phyloP scores from a whole-genome alignment of 2,113 vertebrate genomes.

The Pantherophis guttatus region DNA sequence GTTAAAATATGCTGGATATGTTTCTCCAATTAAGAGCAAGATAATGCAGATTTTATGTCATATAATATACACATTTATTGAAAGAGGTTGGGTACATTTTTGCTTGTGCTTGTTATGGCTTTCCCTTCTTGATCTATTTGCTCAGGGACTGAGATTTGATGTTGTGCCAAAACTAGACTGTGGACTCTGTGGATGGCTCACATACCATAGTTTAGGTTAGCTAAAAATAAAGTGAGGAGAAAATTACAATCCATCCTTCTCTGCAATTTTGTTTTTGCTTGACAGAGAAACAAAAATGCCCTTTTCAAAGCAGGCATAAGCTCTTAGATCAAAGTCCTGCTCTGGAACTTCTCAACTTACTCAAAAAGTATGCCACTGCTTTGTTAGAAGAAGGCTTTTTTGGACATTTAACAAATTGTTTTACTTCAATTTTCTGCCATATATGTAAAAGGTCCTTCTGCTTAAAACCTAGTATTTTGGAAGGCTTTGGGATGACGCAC shows the following conservation, averaged over 20 bases:
- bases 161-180: neutral
- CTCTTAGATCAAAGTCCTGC: neutral
- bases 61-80: neutral
- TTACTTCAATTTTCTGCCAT: neutral
- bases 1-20: neutral
- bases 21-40: neutral
- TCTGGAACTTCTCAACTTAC: neutral
- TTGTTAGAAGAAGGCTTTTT: neutral
- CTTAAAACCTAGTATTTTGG: neutral
- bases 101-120: neutral
- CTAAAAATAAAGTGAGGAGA: neutral
- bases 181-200: neutral
- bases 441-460: neutral
- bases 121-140: neutral
- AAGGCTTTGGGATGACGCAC: neutral
- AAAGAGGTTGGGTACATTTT: neutral
- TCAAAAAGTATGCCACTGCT: neutral
- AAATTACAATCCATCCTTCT: neutral
- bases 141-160: neutral
- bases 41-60: neutral
- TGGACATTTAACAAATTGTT: neutral
- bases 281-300: neutral
- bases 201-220: neutral
- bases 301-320: neutral
- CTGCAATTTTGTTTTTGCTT: neutral